phyloP scores from a whole-genome alignment of 2,888 invertebrate species.

The Apocheima hispidaria region DNA sequence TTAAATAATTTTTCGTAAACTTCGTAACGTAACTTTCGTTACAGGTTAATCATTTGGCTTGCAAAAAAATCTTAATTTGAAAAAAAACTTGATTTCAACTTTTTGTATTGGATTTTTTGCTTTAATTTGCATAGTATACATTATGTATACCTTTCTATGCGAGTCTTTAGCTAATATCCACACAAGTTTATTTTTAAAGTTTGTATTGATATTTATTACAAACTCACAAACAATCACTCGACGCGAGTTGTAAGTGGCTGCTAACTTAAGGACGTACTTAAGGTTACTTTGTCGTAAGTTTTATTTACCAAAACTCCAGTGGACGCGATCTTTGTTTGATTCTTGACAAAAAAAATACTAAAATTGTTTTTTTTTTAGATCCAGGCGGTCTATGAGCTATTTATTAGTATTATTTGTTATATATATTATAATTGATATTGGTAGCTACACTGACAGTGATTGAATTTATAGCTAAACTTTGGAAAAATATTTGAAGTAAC shows the following conservation, averaged over 20 bases:
- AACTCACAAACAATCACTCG: constrained; percentile 46
- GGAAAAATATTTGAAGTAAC: background rate
- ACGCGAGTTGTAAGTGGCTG: constrained; percentile 57
- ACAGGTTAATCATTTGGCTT: too few relatives aligned
- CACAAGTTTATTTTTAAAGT: background rate
- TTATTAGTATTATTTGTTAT: constrained; percentile 52
- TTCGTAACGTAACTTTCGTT: too few relatives aligned
- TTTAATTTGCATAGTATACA: too few relatives aligned
- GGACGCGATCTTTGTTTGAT: constrained; percentile 50
- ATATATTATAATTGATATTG: constrained; percentile 49
- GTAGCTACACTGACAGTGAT: constrained; percentile 51
- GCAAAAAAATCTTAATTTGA: too few relatives aligned
- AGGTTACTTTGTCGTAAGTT: constrained; percentile 46
- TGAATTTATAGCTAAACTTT: constrained; percentile 1
- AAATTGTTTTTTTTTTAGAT: constrained; percentile 38
- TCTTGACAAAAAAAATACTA: constrained; percentile 37
- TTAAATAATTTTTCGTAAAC: too few relatives aligned
- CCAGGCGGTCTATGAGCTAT: constrained; percentile 49
- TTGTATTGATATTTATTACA: constrained; percentile 33
- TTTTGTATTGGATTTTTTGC: too few relatives aligned
- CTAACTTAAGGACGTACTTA: constrained; percentile 77
- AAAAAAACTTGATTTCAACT: too few relatives aligned
- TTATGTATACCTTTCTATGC: background rate
- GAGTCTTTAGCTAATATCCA: background rate
- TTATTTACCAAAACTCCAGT: constrained; percentile 67